A percentile compares a stretch with the other conserved stretches of the same genome.
Evolutionary conservation across 35 echinoderm and acorn worm genomes (phyloP).

Genomic region (Amphiura filiformis): DNA sequence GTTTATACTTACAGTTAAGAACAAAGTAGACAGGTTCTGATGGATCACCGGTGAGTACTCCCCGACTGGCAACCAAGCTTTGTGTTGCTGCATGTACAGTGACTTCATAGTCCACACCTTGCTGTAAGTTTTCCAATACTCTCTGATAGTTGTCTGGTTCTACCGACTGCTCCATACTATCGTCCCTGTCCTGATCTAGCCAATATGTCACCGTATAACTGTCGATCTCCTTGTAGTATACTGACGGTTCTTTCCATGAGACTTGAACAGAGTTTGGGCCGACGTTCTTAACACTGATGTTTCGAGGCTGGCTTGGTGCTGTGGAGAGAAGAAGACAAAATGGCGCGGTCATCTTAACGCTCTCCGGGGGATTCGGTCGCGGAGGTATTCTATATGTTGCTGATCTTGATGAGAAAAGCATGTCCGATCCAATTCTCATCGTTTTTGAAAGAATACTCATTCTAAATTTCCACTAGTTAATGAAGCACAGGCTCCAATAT

Average conservation of each 20-base stretch:
- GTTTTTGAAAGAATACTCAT: too few species aligned
- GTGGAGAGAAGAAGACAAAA: neutral
- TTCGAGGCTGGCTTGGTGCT: slow-evolving; percentile 55
- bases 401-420: too few species aligned
- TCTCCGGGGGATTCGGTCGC: too few species aligned
- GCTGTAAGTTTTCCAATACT: slow-evolving; percentile 13
- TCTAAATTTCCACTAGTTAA: too few species aligned
- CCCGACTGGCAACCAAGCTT: neutral
- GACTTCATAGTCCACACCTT: slow-evolving; percentile 19
- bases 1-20: too few species aligned
- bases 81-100: slow-evolving; percentile 30
- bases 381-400: too few species aligned
- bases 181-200: neutral
- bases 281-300: slow-evolving; percentile 49
- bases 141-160: slow-evolving; percentile 18
- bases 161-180: slow-evolving; percentile 5
- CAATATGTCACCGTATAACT: slow-evolving; percentile 64
- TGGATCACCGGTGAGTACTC: neutral
- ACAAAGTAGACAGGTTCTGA: slow-evolving; percentile 45
- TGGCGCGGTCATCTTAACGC: too few species aligned
- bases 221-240: slow-evolving; percentile 58
- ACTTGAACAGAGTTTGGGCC: slow-evolving; percentile 13
- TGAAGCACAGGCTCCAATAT: too few species aligned
- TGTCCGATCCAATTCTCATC: too few species aligned
- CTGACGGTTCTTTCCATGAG: slow-evolving; percentile 52